Evolutionary conservation across 2,113 vertebrate species (phyloP).

Genomic region (Brachirus orientalis): DNA sequence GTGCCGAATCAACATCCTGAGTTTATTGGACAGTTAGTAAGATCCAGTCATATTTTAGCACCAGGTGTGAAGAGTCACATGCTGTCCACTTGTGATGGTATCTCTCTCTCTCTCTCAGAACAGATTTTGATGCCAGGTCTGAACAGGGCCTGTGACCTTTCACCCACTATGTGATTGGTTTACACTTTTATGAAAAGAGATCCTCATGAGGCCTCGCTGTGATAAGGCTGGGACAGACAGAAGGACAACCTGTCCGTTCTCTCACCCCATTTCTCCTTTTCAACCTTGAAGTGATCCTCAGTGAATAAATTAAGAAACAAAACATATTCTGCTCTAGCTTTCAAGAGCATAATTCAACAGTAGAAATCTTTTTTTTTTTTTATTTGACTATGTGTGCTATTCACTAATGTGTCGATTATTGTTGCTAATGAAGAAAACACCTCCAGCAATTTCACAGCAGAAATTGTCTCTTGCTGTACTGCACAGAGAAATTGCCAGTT

Average conservation of each 20-base stretch:
- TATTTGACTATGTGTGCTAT: not conserved
- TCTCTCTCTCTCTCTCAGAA: no score
- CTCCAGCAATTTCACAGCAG: slow-evolving; percentile 18
- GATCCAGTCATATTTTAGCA: no score
- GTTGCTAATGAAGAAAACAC: slow-evolving; percentile 30
- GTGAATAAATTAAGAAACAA: slow-evolving; percentile 31
- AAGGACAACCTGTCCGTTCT: not conserved
- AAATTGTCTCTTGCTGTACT: slow-evolving; percentile 5
- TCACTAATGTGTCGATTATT: slow-evolving; percentile 14
- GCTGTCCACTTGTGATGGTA: no score
- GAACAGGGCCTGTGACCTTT: no score
- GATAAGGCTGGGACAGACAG: no score
- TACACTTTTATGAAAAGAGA: no score
- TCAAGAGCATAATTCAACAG: slow-evolving; percentile 31
- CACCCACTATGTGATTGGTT: no score
- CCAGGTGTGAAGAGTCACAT: no score
- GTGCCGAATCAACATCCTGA: no score
- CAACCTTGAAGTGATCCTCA: slow-evolving; percentile 27
- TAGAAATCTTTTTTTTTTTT: slow-evolving; percentile 33
- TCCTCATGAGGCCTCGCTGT: no score
- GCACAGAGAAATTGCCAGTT: not conserved
- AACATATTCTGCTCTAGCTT: slow-evolving; percentile 29
- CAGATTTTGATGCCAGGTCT: no score
- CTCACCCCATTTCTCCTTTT: slow-evolving; percentile 13
- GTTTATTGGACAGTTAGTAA: no score